These are phyloP conservation scores for Neodiprion pinetum DNA, from an alignment of 1,140 invertebrate species.

Conservation along the genomic window DNA sequence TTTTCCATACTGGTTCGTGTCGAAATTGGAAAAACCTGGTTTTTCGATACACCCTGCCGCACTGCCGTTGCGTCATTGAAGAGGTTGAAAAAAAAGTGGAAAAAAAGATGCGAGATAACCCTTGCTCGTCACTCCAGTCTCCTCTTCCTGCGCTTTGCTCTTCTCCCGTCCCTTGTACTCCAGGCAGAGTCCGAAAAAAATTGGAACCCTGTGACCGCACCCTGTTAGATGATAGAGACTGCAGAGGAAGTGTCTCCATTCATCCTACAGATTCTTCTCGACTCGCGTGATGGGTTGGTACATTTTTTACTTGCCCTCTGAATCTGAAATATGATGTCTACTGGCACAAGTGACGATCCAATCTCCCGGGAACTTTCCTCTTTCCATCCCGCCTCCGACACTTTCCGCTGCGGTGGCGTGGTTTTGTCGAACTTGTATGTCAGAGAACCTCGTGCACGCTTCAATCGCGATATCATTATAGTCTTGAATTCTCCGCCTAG, in stretches of 20 bases:
- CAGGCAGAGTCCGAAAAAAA: not conserved
- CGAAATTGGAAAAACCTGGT: too few species aligned
- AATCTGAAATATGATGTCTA: conserved; percentile 1
- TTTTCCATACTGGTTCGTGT: too few species aligned
- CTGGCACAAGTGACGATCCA: not conserved
- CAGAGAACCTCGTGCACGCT: not conserved
- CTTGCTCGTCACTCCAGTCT: not conserved
- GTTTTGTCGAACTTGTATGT: not conserved
- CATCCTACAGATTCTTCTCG: not conserved
- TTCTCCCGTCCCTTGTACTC: not conserved
- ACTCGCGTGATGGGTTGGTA: not conserved
- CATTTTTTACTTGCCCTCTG: not conserved
- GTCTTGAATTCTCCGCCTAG: not conserved
- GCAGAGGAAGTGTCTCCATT: conserved; percentile 6
- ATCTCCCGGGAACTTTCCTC: not conserved
- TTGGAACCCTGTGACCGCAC: not conserved
- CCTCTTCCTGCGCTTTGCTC: not conserved
- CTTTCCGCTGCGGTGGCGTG: not conserved
- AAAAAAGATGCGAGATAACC: not conserved
- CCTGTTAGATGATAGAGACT: not conserved
- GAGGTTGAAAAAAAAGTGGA: not conserved
- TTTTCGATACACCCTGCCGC: too few species aligned
- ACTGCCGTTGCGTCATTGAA: not conserved
- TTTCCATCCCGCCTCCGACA: not conserved
- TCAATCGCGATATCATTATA: not conserved